Conservation (phyloP, 2,797 vertebrate species). For the Alcedo quadribrachys region DNA sequence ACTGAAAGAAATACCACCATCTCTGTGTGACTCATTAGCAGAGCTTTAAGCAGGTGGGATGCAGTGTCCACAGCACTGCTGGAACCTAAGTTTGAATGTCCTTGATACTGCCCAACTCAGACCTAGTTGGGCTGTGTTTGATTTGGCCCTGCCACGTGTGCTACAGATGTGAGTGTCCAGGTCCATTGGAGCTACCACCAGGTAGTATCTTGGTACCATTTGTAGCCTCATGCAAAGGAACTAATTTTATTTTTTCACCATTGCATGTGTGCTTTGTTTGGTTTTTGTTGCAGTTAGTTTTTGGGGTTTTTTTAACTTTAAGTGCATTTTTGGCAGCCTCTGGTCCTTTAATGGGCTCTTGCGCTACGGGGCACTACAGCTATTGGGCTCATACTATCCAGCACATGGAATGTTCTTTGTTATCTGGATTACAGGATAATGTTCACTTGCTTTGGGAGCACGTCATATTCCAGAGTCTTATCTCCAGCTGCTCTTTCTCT, state of each 20-base stretch:
- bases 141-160: not conserved
- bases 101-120: rapidly evolving
- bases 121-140: not conserved
- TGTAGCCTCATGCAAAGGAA: not conserved
- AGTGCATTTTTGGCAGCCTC: constrained; percentile 4
- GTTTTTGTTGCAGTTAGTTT: not conserved
- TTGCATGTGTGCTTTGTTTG: not conserved
- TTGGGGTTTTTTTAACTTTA: not conserved
- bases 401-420: not conserved
- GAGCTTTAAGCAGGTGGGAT: not conserved
- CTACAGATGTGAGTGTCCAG: not conserved
- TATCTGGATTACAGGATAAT: not conserved
- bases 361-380: not conserved
- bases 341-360: not conserved
- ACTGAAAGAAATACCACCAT: not conserved
- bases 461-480: not conserved
- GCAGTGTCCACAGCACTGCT: not conserved
- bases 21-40: not conserved
- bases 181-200: too few species aligned
- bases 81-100: not conserved
- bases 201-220: not conserved
- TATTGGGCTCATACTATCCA: not conserved
- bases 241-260: not conserved
- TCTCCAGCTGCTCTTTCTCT: not conserved
- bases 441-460: not conserved